phyloP scores from a whole-genome alignment of 2,113 vertebrate species.

The Seriola rivoliana region DNA sequence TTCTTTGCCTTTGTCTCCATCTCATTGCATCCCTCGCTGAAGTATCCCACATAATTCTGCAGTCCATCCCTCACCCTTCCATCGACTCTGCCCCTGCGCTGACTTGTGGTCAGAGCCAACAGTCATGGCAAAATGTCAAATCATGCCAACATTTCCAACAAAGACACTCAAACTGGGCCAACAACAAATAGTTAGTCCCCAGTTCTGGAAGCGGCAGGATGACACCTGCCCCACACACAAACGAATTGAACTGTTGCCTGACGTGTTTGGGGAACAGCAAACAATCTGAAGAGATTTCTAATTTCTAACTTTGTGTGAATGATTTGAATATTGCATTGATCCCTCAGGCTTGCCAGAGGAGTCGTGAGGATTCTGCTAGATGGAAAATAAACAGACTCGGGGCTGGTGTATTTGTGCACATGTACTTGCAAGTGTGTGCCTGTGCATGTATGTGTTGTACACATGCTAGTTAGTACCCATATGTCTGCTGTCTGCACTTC shows the following conservation, averaged over 20 bases:
- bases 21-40: conserved; percentile 31
- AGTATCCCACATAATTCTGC: conserved; percentile 51
- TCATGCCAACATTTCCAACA: conserved; percentile 53
- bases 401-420: conserved; percentile 62
- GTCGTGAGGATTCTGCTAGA: conserved; percentile 69
- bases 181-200: conserved; percentile 50
- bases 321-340: conserved; percentile 73
- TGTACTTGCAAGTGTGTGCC: conserved; percentile 21
- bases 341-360: conserved; percentile 75
- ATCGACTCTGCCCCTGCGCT: conserved; percentile 52
- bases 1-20: conserved; percentile 53
- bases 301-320: conserved; percentile 59
- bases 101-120: conserved; percentile 62
- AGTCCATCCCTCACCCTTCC: conserved; percentile 52
- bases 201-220: conserved; percentile 25
- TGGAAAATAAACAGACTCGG: conserved; percentile 78
- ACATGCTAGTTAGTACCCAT: conserved; percentile 60
- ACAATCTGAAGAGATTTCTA: conserved; percentile 69
- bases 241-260: conserved; percentile 33
- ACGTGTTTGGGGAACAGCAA: conserved; percentile 56
- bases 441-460: conserved; percentile 28
- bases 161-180: conserved; percentile 44
- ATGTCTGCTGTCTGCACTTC: conserved; percentile 68
- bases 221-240: conserved; percentile 38
- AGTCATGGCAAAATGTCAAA: conserved; percentile 68